A percentile compares a stretch with the other conserved stretches of the same genome.
phyloP scores from a whole-genome alignment of 2,797 vertebrate genomes.

The Rhadinocentrus ornatus region DNA sequence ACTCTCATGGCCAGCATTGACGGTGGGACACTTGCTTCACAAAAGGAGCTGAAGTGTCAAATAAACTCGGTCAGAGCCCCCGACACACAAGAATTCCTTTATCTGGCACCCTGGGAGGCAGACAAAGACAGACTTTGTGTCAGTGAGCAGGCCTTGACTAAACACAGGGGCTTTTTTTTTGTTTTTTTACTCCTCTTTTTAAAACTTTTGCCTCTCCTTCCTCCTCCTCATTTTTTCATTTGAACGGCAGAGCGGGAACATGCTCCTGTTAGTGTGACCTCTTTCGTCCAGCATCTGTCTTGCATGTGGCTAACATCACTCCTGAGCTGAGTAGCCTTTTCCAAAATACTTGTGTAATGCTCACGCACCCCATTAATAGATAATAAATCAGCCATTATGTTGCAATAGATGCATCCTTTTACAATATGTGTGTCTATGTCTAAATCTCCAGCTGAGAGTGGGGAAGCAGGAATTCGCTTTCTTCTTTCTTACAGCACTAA shows the following conservation, averaged over 20 bases:
- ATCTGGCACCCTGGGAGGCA: constrained; percentile 87
- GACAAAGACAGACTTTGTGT: constrained; percentile 89
- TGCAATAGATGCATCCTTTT: constrained; percentile 14
- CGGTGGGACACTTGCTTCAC: constrained; percentile 90
- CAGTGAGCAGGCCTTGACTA: constrained; percentile 84
- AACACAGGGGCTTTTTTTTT: constrained; percentile 70
- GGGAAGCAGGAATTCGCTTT: constrained; percentile 38
- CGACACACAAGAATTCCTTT: constrained; percentile 93
- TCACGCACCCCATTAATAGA: not conserved
- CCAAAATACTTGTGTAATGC: not conserved
- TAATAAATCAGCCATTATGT: constrained; percentile 21
- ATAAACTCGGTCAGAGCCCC: constrained; percentile 90
- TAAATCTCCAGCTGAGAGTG: constrained; percentile 28
- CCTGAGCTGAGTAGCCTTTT: constrained; percentile 6
- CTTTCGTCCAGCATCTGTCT: constrained; percentile 53
- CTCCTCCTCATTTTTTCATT: constrained; percentile 57
- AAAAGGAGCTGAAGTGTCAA: constrained; percentile 94
- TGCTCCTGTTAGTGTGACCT: constrained; percentile 58
- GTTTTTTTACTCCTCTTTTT: constrained; percentile 52
- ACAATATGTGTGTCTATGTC: constrained; percentile 35
- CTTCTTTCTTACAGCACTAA: constrained; percentile 44
- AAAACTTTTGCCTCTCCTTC: constrained; percentile 69
- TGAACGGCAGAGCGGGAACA: constrained; percentile 52
- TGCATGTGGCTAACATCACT: constrained; percentile 35
- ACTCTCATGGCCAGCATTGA: constrained; percentile 95